Percentiles rank a stretch among this genome's conserved stretches.
phyloP scores from a whole-genome alignment of 2,888 invertebrate species.

The Esperia sulphurella region DNA sequence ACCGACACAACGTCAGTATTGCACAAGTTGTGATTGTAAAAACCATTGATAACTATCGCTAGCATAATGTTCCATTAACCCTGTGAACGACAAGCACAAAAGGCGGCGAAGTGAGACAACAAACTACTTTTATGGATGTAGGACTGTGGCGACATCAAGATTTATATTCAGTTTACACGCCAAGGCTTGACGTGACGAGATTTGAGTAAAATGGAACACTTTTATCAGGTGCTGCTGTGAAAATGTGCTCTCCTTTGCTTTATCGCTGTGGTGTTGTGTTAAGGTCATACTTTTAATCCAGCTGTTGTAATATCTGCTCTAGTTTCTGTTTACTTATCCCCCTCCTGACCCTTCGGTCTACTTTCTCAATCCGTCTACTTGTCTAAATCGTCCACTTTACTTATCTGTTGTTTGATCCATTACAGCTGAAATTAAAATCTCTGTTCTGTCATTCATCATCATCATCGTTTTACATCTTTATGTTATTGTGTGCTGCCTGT shows the following conservation, averaged over 20 bases:
- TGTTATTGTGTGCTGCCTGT: no score
- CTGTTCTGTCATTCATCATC: background rate
- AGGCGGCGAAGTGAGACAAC: background rate
- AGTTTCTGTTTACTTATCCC: no score
- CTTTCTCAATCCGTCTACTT: no score
- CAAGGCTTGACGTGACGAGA: background rate
- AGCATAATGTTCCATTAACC: conserved; percentile 5
- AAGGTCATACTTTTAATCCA: no score
- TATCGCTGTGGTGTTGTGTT: no score
- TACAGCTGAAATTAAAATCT: background rate
- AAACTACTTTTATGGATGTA: background rate
- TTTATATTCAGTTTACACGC: background rate
- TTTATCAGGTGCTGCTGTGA: background rate
- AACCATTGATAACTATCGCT: conserved; percentile 4
- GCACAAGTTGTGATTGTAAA: conserved; percentile 9
- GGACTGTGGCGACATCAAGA: background rate
- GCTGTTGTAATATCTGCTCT: no score
- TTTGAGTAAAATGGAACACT: background rate
- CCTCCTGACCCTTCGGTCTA: no score
- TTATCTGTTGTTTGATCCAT: background rate
- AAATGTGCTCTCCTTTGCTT: background rate
- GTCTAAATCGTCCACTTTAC: no score
- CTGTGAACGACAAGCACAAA: conserved; percentile 9
- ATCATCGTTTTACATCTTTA: background rate
- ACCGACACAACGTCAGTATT: conserved; percentile 2